Evolutionary conservation across 2,888 invertebrate genomes (phyloP).

Genomic region (Acanthopleura granulata): DNA sequence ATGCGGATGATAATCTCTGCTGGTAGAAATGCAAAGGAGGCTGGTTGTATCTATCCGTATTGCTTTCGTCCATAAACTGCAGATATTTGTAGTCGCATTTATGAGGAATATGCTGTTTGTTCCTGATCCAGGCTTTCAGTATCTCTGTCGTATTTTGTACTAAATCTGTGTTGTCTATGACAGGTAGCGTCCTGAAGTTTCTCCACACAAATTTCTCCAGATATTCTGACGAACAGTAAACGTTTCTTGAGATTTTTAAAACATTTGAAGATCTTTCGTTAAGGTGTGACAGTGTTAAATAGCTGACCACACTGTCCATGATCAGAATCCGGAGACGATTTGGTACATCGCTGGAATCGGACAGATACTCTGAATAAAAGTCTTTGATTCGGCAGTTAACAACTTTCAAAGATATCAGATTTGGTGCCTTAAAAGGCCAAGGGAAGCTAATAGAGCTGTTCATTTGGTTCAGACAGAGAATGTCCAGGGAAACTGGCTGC

Average conservation of each 20-base stretch:
- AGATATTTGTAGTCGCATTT: constrained; percentile 38
- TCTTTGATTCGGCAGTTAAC: constrained; percentile 34
- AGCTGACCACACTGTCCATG: background rate
- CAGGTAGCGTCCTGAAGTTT: background rate
- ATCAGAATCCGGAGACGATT: background rate
- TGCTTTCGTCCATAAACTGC: constrained; percentile 39
- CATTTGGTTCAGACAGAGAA: background rate
- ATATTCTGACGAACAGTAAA: background rate
- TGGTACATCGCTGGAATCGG: background rate
- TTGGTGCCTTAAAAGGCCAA: constrained; percentile 38
- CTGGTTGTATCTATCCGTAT: constrained; percentile 16
- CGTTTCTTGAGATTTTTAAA: background rate
- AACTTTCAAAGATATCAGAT: constrained; percentile 32
- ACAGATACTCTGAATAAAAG: constrained; percentile 10
- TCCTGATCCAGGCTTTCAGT: background rate
- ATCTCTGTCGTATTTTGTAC: background rate
- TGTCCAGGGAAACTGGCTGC: background rate
- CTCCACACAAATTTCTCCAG: background rate
- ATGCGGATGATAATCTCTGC: background rate
- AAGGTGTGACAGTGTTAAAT: background rate
- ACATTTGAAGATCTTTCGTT: background rate
- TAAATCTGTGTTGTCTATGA: background rate
- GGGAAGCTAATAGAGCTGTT: constrained; percentile 23
- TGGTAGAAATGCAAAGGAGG: background rate
- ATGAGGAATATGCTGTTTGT: constrained; percentile 24